Base-by-base conservation (phyloP, 2,888 invertebrate genomes). In the Cryptocephalus primarius region DNA sequence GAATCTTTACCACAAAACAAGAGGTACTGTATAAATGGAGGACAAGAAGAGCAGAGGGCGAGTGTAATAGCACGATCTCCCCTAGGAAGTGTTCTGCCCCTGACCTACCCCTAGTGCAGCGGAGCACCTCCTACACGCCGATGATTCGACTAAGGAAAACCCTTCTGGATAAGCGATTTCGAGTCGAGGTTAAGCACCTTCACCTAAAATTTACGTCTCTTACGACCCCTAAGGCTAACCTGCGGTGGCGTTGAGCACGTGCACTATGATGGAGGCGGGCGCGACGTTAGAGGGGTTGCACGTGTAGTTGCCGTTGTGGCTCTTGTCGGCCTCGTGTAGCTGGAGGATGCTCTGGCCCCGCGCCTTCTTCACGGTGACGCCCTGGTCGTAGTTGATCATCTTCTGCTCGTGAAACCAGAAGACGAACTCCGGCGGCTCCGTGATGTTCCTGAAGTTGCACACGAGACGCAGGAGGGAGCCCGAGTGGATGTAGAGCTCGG, bases 301-400 rank as follows among this genome's bases (percentile, higher is more conserved):
- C 11, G 82, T 83, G 67, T 83, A 84, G 69, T 82, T 83, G 8
- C 84, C 83, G 32, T 82, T 80, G 60, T 83, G 82, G 45, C 65
- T 69, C 53, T 69, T 70, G 50, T 70, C 69, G 1, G 82, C 83
- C 58, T 82, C 80, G 32, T 79, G 77, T 43, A 85, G 78, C 47
- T 82, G 76, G 42, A 86, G 73, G 52, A 83, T 78, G 56, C 85
- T 85, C 38, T 79, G 79, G 49, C 78, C 75, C 33, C 75, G 69
- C 36, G 76, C 78, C 33, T 72, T 72, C 48, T 71, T 71, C 22
- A 78, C 76, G 50, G 67, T 65, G 8, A 79, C 75, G 0, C 76
- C 77, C 32, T 70, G 72, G 60, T 79, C 78, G 63, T 78, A 79
- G 64, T 79, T 79, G 60, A 79, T 78, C 78, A 79, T 79, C 22